A percentile compares a stretch with the other conserved stretches of the same genome.
phyloP scores from a whole-genome alignment of 2,797 vertebrate species.

The Meda fulgida region DNA sequence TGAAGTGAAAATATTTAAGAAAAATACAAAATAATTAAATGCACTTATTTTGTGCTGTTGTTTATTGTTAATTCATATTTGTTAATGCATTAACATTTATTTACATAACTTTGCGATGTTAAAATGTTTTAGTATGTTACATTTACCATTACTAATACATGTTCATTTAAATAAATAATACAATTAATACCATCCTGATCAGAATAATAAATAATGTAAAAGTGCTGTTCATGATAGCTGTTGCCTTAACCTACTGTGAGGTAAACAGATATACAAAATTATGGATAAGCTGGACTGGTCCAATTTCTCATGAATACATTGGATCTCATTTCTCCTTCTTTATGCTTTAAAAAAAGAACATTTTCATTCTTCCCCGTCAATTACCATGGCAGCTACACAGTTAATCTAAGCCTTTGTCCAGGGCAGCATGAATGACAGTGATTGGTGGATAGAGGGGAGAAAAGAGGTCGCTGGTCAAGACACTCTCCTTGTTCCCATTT shows the following conservation, averaged over 20 bases:
- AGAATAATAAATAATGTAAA: neutral
- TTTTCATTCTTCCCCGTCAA: slow-evolving; percentile 51
- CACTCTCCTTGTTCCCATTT: slow-evolving; percentile 63
- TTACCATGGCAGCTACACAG: slow-evolving; percentile 51
- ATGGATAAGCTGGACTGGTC: neutral
- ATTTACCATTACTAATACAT: neutral
- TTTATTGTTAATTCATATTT: neutral
- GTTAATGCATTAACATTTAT: neutral
- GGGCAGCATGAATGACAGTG: slow-evolving; percentile 61
- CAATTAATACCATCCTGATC: neutral
- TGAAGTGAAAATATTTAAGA: too few relatives aligned
- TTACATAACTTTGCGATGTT: neutral
- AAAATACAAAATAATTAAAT: too few relatives aligned
- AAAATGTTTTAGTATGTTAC: neutral
- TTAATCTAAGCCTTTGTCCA: slow-evolving; percentile 67
- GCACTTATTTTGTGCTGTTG: too few relatives aligned
- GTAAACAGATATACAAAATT: neutral
- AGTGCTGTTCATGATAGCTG: neutral
- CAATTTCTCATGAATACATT: slow-evolving; percentile 11
- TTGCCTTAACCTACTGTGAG: neutral
- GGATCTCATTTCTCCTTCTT: neutral
- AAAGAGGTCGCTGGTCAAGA: slow-evolving; percentile 70
- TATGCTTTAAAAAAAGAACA: slow-evolving; percentile 21
- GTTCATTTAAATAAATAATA: neutral
- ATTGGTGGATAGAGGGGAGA: slow-evolving; percentile 60